Percentiles rank a stretch among this genome's conserved stretches.
phyloP scores from a whole-genome alignment of 2,797 vertebrate species.

The Scyliorhinus canicula region DNA sequence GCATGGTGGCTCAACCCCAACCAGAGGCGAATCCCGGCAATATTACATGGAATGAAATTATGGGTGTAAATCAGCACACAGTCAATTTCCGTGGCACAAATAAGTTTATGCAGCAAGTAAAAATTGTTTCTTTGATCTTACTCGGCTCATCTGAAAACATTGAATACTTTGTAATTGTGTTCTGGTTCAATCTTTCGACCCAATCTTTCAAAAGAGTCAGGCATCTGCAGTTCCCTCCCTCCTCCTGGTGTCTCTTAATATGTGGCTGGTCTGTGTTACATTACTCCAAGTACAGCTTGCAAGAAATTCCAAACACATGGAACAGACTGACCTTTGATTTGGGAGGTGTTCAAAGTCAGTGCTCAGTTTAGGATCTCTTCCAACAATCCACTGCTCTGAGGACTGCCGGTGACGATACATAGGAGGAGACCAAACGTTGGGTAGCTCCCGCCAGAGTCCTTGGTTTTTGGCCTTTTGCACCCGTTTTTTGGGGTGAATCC shows the following conservation, averaged over 20 bases:
- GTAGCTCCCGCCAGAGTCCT: no score
- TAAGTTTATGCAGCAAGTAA: no score
- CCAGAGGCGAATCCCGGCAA: no score
- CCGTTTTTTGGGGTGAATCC: no score
- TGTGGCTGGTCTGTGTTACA: background rate
- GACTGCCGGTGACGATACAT: no score
- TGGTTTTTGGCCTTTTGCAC: no score
- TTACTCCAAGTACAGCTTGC: background rate
- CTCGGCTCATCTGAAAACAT: background rate
- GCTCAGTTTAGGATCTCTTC: background rate
- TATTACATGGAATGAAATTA: no score
- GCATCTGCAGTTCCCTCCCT: background rate
- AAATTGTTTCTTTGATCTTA: background rate
- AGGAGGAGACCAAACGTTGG: no score
- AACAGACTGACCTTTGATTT: background rate
- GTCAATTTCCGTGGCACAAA: background rate
- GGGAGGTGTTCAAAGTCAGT: background rate
- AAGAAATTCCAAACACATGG: background rate
- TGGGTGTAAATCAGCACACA: background rate
- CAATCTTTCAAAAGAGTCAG: background rate
- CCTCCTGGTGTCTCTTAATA: no score
- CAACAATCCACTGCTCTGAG: no score
- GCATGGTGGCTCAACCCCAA: no score
- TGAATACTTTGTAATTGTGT: no score
- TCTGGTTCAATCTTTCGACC: background rate